Conservation (phyloP, 2,113 vertebrate genomes). For the Cynoglossus semilaevis region DNA sequence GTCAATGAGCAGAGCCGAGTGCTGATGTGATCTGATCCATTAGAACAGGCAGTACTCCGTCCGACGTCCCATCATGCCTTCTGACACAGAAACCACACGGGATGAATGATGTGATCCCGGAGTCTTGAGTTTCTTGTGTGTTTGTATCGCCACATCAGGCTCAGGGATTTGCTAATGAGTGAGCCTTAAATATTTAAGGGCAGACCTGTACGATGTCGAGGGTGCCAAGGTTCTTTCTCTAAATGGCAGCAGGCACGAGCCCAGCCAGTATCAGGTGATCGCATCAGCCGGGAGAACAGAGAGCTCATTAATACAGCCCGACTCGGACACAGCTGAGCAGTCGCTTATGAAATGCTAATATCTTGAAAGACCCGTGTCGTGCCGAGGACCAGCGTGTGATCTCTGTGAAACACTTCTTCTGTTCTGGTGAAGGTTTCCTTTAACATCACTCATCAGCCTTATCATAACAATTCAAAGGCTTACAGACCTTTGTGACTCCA, state of each 20-base stretch:
- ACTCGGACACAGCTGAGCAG: constrained; percentile 40
- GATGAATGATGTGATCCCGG: constrained; percentile 39
- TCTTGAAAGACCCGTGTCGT: constrained; percentile 32
- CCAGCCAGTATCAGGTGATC: constrained; percentile 55
- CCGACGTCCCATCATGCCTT: constrained; percentile 47
- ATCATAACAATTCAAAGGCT: constrained; percentile 53
- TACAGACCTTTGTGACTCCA: constrained; percentile 24
- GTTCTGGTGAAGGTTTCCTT: constrained; percentile 13
- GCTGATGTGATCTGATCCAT: constrained; percentile 48
- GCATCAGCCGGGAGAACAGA: constrained; percentile 51
- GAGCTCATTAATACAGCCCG: constrained; percentile 62
- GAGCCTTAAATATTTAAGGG: constrained; percentile 66
- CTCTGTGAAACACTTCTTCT: constrained; percentile 6
- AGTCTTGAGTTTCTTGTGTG: constrained; percentile 53
- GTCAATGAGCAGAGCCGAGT: constrained; percentile 30
- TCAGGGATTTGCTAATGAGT: constrained; percentile 62
- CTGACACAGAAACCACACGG: constrained; percentile 55
- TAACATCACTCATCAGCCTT: constrained; percentile 38
- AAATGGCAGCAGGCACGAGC: constrained; percentile 24
- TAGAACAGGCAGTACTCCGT: constrained; percentile 15
- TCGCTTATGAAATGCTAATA: constrained; percentile 42
- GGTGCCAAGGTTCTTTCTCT: constrained; percentile 57
- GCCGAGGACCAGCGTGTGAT: constrained; percentile 8
- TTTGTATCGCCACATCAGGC: constrained; percentile 53
- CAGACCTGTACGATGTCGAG: constrained; percentile 40